Evolutionary conservation across 2,888 invertebrate genomes (phyloP).

Genomic region (Xanthia togata): DNA sequence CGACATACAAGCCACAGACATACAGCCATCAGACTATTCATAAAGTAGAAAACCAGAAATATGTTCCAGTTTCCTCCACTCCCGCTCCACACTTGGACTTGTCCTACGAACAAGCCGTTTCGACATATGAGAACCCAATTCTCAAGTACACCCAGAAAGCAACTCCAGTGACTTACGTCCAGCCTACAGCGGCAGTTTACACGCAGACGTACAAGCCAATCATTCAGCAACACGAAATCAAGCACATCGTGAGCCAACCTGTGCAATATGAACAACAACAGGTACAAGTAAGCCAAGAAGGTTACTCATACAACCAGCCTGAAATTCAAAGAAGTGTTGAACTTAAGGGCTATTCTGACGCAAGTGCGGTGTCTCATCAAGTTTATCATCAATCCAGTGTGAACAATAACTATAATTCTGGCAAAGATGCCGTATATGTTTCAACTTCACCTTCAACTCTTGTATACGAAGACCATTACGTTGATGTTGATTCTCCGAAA

Average conservation of each 20-base stretch:
- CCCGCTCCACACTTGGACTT: constrained; percentile 72
- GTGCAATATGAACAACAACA: constrained; percentile 75
- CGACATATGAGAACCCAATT: constrained; percentile 83
- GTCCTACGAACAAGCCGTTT: constrained; percentile 71
- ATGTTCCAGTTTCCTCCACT: constrained; percentile 77
- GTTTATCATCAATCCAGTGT: constrained; percentile 77
- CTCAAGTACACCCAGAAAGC: constrained; percentile 77
- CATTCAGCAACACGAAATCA: constrained; percentile 78
- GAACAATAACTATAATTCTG: constrained; percentile 72
- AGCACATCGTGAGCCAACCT: constrained; percentile 75
- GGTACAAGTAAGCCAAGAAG: constrained; percentile 75
- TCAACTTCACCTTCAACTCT: constrained; percentile 84
- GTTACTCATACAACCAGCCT: constrained; percentile 83
- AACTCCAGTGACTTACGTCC: constrained; percentile 77
- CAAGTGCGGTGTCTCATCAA: constrained; percentile 85
- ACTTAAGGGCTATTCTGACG: constrained; percentile 81
- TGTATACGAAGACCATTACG: constrained; percentile 84
- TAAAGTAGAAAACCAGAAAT: constrained; percentile 77
- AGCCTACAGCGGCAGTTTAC: constrained; percentile 79
- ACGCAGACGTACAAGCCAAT: constrained; percentile 80
- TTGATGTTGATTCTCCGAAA: constrained; percentile 79
- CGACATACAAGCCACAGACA: constrained; percentile 80
- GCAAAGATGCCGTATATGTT: constrained; percentile 78
- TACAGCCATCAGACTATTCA: constrained; percentile 84
- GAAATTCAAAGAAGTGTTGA: constrained; percentile 84